Evolutionary conservation across 2,113 vertebrate genomes (phyloP).

Genomic region (Ceyx cyanopectus): DNA sequence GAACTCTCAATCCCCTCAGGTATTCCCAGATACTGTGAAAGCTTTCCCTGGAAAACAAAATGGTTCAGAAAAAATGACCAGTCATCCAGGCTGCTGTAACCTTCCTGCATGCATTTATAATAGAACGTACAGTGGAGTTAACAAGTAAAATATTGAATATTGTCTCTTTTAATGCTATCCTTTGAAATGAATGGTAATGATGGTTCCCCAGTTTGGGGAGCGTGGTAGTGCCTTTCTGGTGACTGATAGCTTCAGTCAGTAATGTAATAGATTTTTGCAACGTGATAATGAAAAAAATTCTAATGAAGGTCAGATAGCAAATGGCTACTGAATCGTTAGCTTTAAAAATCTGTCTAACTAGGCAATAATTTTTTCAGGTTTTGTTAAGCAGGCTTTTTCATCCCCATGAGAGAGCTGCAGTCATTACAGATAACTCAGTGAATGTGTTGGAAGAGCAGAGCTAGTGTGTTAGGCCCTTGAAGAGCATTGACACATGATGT

Average conservation of each 20-base stretch:
- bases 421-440: constrained; percentile 16
- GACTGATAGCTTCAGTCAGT: constrained; percentile 72
- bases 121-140: constrained; percentile 73
- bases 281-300: constrained; percentile 67
- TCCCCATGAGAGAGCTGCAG: background rate
- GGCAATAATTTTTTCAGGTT: constrained; percentile 32
- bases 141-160: constrained; percentile 76
- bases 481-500: background rate
- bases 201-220: constrained; percentile 64
- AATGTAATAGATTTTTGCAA: constrained; percentile 72
- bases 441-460: constrained; percentile 28
- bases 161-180: constrained; percentile 71
- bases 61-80: background rate
- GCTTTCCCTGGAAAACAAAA: constrained; percentile 5
- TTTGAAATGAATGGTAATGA: constrained; percentile 75
- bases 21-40: background rate
- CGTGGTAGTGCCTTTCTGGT: constrained; percentile 43
- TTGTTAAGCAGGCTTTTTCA: constrained; percentile 19
- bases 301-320: constrained; percentile 65
- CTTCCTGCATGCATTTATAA: constrained; percentile 63
- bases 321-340: constrained; percentile 30
- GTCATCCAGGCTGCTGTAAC: constrained; percentile 7
- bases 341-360: constrained; percentile 46
- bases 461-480: background rate
- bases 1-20: constrained; percentile 13